These are phyloP conservation scores for Eriosoma lanigerum DNA, from an alignment of 1,140 invertebrate genomes.

Conservation along the genomic window DNA sequence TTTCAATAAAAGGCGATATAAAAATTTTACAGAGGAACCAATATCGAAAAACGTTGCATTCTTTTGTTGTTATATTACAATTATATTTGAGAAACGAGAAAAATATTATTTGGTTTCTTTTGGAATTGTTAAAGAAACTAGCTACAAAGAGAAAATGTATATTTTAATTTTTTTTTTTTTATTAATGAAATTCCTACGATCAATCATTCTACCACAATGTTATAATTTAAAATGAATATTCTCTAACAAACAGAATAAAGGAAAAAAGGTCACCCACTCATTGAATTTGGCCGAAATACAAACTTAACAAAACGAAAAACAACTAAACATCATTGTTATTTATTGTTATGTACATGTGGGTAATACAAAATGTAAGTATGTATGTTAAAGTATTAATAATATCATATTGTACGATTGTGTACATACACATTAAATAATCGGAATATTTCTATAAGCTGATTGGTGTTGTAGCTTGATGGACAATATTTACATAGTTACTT, in stretches of 20 bases:
- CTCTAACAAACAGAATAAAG: neutral
- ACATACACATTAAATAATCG: no score
- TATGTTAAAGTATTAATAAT: no score
- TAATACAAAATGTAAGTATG: no score
- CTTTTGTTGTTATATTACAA: constrained; percentile 24
- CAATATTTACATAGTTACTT: no score
- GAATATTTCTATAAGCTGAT: no score
- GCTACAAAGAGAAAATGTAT: neutral
- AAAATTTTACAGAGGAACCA: neutral
- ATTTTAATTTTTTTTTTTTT: no score
- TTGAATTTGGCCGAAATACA: neutral
- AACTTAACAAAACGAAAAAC: neutral
- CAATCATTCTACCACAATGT: neutral
- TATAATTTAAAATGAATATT: constrained; percentile 34
- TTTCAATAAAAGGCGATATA: neutral
- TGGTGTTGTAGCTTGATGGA: no score
- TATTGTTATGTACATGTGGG: neutral
- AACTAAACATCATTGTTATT: neutral
- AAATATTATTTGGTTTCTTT: constrained; percentile 5
- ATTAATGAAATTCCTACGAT: neutral
- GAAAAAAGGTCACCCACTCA: neutral
- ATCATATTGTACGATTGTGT: no score
- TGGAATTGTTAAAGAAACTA: neutral
- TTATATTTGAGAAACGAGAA: constrained; percentile 5
- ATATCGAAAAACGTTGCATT: neutral